Conservation (phyloP, 2,797 vertebrate species). For the Setipinna tenuifilis region DNA sequence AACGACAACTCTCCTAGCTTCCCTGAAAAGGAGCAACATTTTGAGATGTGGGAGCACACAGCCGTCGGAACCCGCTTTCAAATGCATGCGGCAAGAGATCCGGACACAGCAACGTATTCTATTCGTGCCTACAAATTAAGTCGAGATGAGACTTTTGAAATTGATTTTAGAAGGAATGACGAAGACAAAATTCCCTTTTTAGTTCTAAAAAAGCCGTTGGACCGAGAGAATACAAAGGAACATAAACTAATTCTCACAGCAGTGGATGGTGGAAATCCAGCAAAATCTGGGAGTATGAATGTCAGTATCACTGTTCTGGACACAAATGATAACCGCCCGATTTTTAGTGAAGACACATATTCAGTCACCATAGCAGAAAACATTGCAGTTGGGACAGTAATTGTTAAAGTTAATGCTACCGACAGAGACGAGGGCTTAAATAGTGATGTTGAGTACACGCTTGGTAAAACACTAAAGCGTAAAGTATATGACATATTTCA, state of each 20-base stretch:
- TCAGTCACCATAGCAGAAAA: slow-evolving; percentile 44
- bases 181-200: slow-evolving; percentile 53
- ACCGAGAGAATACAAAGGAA: slow-evolving; percentile 44
- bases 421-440: slow-evolving; percentile 51
- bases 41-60: slow-evolving; percentile 66
- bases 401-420: slow-evolving; percentile 52
- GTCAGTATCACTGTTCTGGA: slow-evolving; percentile 47
- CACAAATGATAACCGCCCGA: slow-evolving; percentile 54
- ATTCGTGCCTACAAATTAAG: slow-evolving; percentile 59
- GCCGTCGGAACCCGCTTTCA: slow-evolving; percentile 63
- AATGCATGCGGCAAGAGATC: slow-evolving; percentile 67
- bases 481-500: slow-evolving; percentile 53
- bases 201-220: slow-evolving; percentile 49
- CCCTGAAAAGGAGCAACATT: slow-evolving; percentile 41
- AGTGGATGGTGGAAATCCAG: slow-evolving; percentile 54
- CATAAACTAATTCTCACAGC: slow-evolving; percentile 46
- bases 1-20: slow-evolving; percentile 61
- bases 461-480: slow-evolving; percentile 45
- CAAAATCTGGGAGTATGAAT: slow-evolving; percentile 41
- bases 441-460: slow-evolving; percentile 45
- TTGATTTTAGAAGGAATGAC: slow-evolving; percentile 44
- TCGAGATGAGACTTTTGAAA: slow-evolving; percentile 53
- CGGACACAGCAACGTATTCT: slow-evolving; percentile 65
- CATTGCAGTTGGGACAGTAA: slow-evolving; percentile 30
- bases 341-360: slow-evolving; percentile 46